Base-by-base conservation (phyloP, 30 jellyfish, hydroid and myxozoan genomes). In the Aurelia sp. region DNA sequence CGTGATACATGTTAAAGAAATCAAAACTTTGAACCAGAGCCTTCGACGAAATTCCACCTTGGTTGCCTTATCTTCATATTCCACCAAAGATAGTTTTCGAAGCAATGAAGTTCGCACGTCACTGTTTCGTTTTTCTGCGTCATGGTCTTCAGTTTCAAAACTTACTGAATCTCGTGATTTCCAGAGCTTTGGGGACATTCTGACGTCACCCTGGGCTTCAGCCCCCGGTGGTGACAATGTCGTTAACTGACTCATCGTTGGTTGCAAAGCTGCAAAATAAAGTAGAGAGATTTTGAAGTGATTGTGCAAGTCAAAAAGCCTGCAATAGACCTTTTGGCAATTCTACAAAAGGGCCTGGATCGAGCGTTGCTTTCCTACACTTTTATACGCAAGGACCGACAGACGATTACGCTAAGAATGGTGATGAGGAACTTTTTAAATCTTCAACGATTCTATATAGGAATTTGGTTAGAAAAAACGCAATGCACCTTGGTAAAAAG, bases 1-100 rank as follows among this genome's bases (percentile, higher is more conserved):
- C 24, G 90, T 70, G 16, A 94, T 71, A 79, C 99, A 90, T 4
- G 94, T 72, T 12, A 67, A 30, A 4, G 95, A 67, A 19, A 94
- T 85, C 50, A 90, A 27, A 7, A 69, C 22, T 27, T 67, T 74
- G 86, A 94, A 94, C 97, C 97, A 88, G 22, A 83, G 1, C 72
- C 65, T 72, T 20, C 93, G 87, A 27, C 98, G 97, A 60, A 85
- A 85, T 24, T 69, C 92, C 59, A 82, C 31, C 12, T 16, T 61
- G 64, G 40, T 47, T 20, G 44, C 64, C 40, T 31, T 24, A 11
- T 70, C 76, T 16, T 85, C 84, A 9, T 59, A 41, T 65, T 63
- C 94, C 15, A 20, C 92, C 72, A 82, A 70, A 2, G 92, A 82
- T 61, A 82, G 77, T 63, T 75, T 72, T 4, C 92, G 92, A 10